Conservation (phyloP, 2,888 invertebrate genomes). For the Schizaphis graminum region DNA sequence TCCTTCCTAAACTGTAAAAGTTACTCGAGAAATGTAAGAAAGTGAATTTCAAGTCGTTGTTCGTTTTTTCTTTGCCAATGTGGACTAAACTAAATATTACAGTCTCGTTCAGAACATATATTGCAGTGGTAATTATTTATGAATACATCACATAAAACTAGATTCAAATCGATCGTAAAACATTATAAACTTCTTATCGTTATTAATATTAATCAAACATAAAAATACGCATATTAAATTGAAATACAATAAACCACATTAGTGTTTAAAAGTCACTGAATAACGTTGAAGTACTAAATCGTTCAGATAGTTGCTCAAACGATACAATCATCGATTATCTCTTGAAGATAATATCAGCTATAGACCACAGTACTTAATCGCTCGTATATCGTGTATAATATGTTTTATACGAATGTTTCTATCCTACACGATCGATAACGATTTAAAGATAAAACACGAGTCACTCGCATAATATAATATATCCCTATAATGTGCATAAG, state of each 20-base stretch:
- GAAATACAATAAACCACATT: neutral
- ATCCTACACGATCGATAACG: neutral
- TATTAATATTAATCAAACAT: neutral
- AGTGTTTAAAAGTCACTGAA: neutral
- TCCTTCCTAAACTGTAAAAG: neutral
- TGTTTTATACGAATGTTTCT: neutral
- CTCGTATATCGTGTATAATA: neutral
- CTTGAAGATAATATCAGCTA: neutral
- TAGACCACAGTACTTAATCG: neutral
- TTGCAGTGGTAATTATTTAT: neutral
- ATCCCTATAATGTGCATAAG: neutral
- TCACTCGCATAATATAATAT: neutral
- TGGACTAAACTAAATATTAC: neutral
- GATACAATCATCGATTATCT: constrained; percentile 7
- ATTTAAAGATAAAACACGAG: constrained; percentile 10
- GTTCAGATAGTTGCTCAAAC: neutral
- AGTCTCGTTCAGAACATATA: neutral
- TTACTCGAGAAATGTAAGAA: neutral
- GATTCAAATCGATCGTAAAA: neutral
- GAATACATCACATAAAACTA: neutral
- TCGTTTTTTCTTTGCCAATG: neutral
- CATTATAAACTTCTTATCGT: neutral
- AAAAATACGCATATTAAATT: neutral
- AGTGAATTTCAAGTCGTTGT: neutral
- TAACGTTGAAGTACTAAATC: neutral